A percentile compares a stretch with the other conserved stretches of the same genome.
These are phyloP conservation scores for Crenichthys baileyi DNA, from an alignment of 2,797 vertebrate genomes.

Conservation along the genomic window DNA sequence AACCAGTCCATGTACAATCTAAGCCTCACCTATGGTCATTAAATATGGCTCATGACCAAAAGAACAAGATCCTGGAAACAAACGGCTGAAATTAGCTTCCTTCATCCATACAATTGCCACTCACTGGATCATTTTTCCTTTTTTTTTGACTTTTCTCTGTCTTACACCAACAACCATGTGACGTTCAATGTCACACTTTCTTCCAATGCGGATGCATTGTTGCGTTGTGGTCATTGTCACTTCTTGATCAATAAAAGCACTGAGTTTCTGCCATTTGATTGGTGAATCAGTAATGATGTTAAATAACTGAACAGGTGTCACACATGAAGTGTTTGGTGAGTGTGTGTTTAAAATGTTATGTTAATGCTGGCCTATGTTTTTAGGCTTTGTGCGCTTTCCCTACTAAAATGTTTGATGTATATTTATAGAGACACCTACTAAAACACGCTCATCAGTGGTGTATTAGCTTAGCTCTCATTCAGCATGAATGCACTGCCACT, in stretches of 20 bases:
- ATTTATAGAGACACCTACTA: not conserved
- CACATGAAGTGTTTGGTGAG: not conserved
- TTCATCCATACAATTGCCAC: not conserved
- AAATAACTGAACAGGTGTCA: not conserved
- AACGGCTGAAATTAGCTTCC: not conserved
- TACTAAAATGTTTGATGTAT: not conserved
- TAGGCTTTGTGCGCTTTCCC: no score
- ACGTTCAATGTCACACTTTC: not conserved
- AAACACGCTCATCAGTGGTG: not conserved
- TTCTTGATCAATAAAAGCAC: not conserved
- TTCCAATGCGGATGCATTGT: no score
- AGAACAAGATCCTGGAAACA: not conserved
- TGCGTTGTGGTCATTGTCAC: not conserved
- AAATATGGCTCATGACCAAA: not conserved
- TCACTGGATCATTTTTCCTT: not conserved
- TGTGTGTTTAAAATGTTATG: not conserved
- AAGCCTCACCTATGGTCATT: not conserved
- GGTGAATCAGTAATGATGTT: not conserved
- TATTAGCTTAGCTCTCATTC: not conserved
- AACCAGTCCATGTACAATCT: not conserved
- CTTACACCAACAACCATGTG: not conserved
- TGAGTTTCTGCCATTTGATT: not conserved
- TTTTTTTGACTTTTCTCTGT: not conserved
- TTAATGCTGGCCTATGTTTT: no score
- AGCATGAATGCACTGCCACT: conserved; percentile 1